phyloP scores from a whole-genome alignment of 2,888 invertebrate genomes.

The Agonopterix alstromeriana region DNA sequence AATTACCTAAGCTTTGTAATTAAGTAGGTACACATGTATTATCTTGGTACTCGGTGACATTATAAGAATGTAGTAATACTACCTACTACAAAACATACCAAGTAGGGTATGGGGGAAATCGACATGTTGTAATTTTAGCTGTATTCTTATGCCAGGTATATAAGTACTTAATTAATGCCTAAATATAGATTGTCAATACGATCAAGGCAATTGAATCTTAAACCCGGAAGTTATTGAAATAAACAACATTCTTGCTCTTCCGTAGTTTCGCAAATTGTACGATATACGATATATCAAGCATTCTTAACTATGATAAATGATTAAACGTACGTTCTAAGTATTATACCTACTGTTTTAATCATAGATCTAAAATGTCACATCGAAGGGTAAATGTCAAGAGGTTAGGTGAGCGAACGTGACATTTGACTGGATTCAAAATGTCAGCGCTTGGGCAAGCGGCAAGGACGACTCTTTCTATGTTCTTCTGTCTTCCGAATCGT shows the following conservation, averaged over 20 bases:
- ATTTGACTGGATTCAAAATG: conserved; percentile 70
- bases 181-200: not conserved
- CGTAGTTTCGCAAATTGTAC: too few relatives aligned
- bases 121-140: too few relatives aligned
- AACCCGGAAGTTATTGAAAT: not conserved
- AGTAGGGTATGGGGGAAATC: too few relatives aligned
- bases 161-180: too few relatives aligned
- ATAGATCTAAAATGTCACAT: conserved; percentile 57
- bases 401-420: conserved; percentile 66
- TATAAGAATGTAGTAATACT: not conserved
- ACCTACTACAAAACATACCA: not conserved
- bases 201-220: conserved; percentile 3
- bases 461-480: conserved; percentile 74
- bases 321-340: not conserved
- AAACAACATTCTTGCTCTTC: too few relatives aligned
- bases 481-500: conserved; percentile 55
- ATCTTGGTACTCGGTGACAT: not conserved
- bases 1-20: not conserved
- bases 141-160: too few relatives aligned
- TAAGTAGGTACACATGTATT: too few relatives aligned
- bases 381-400: conserved; percentile 60
- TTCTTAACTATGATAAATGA: conserved; percentile 13
- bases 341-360: conserved; percentile 15
- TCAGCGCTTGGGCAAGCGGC: conserved; percentile 71
- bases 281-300: not conserved